A percentile compares a stretch with the other conserved stretches of the same genome.
phyloP scores from a whole-genome alignment of 2,797 vertebrate species.

The Pterois miles region DNA sequence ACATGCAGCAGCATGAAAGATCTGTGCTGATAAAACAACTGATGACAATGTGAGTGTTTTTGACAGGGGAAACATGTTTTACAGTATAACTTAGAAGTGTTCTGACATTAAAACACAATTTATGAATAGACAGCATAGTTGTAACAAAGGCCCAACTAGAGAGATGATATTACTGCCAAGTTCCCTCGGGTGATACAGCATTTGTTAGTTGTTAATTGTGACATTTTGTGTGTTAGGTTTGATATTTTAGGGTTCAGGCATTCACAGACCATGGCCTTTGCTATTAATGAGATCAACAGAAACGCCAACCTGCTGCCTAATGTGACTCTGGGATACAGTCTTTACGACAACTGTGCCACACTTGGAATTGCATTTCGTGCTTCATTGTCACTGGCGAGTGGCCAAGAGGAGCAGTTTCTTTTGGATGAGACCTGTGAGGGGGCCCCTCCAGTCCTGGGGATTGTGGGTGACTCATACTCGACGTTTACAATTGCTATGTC shows the following conservation, averaged over 20 bases:
- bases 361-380: constrained; percentile 75
- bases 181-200: background rate
- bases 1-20: background rate
- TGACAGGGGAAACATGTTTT: background rate
- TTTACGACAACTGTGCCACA: constrained; percentile 81
- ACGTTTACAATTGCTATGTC: constrained; percentile 57
- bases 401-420: constrained; percentile 42
- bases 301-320: constrained; percentile 74
- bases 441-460: constrained; percentile 54
- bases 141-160: background rate
- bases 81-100: background rate
- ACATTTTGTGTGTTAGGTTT: constrained; percentile 37
- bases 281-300: constrained; percentile 81
- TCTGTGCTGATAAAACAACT: background rate
- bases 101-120: background rate
- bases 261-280: constrained; percentile 78
- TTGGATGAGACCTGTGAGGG: constrained; percentile 46
- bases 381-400: constrained; percentile 65
- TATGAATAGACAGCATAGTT: background rate
- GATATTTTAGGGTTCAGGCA: constrained; percentile 63
- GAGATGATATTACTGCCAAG: background rate
- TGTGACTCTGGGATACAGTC: constrained; percentile 77
- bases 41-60: too few relatives aligned
- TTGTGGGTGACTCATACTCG: constrained; percentile 63
- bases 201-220: background rate